Evolutionary conservation across 2,888 invertebrate species (phyloP).

Genomic region (Slavum lentiscoides): DNA sequence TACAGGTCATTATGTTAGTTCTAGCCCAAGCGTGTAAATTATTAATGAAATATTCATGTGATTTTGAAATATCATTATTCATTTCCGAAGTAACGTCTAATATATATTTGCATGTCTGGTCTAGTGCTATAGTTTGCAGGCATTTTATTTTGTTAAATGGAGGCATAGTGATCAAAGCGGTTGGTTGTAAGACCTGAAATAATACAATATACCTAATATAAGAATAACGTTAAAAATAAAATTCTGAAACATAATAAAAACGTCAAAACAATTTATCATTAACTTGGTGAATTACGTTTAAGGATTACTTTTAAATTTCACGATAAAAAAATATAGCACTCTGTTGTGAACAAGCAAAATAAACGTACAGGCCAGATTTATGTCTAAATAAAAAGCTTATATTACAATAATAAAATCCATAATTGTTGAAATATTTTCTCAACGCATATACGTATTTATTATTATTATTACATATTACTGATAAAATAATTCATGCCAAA

Average conservation of each 20-base stretch:
- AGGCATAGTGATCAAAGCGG: conserved; percentile 24
- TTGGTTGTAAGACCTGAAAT: conserved; percentile 26
- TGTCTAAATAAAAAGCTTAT: too few species aligned
- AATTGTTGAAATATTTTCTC: too few species aligned
- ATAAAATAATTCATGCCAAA: too few species aligned
- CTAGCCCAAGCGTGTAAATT: conserved; percentile 50
- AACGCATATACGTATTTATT: too few species aligned
- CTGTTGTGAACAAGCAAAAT: too few species aligned
- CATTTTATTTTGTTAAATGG: conserved; percentile 20
- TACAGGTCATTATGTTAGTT: conserved; percentile 27
- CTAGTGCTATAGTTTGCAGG: conserved; percentile 29
- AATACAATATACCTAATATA: neutral
- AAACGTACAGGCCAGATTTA: too few species aligned
- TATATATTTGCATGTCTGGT: conserved; percentile 17
- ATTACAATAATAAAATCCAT: too few species aligned
- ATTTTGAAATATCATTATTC: conserved; percentile 15
- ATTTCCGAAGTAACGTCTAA: conserved; percentile 6
- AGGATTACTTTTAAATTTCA: neutral
- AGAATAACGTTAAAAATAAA: neutral
- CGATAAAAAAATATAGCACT: too few species aligned
- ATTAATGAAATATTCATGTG: conserved; percentile 37
- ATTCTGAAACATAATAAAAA: neutral
- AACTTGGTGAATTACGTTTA: neutral
- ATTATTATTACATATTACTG: too few species aligned
- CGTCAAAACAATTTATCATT: neutral